Evolutionary conservation across 2,113 vertebrate genomes (phyloP), one percentile per base, ranked within the genome.

Genomic region (Todiramphus saurophagus): DNA sequence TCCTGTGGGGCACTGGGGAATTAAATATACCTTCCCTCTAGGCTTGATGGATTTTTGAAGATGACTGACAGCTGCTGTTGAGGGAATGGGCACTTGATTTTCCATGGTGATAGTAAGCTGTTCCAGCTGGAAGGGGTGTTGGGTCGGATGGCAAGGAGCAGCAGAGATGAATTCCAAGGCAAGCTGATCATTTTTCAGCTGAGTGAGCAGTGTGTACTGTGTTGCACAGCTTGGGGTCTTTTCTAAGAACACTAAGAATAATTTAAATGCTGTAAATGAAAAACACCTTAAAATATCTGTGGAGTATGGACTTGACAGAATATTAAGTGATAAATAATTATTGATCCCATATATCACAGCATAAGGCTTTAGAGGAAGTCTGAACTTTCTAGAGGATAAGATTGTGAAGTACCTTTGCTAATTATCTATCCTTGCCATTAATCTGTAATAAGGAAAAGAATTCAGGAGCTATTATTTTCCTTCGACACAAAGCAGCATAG

Each of bases 61-160:
- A 93, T 94, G 93, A 96, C 72, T 95, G 93, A 95, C 96, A 96
- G 95, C 94, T 96, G 92, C 88, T 90, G 68, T 88, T 96, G 83
- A 92, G 92, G 92, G 93, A 96, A 94, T 51, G 90, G 93, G 69
- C 72, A 68, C 83, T 95, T 74, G 79, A 17, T 94, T 96, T 96
- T 95, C 88, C 59, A 64, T 60, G 75, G 68, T 77, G 76, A 60
- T 7, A 74, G 63, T 51, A 88, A 87, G 30, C 51, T 63, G 63
- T 93, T 97, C 96, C 96, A 97, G 93, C 94, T 97, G 96, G 96
- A 96, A 94, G 58, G 63, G 64, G 63, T 80, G 30, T 55, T 93
- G 68, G 79, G 93, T 96, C 19, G 3, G 23, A 94, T 93, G 94
- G 85, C 92, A 96, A 96, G 92, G 79, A 93, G 76, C 83, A 80